Evolutionary conservation across 2,113 vertebrate genomes (phyloP), one percentile per base, ranked within the genome.

Genomic region (Pseudorhombus dupliciocellatus): DNA sequence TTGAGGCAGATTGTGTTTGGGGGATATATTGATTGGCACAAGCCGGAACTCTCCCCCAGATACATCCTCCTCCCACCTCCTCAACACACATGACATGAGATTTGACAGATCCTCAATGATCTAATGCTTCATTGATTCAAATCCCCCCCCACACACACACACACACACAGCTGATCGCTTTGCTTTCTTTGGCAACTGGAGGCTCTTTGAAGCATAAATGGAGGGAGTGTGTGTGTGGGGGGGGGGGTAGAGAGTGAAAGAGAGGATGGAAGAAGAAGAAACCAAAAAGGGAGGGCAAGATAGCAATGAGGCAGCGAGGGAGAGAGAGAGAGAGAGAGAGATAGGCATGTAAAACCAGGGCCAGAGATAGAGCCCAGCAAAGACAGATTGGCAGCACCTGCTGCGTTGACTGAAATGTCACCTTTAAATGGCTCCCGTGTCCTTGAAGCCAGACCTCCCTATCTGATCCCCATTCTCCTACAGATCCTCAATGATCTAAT

Each of bases 361-460:
- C 72, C 53, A 58, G 22, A 75, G 70, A 81, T 77, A 30, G 77
- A 81, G 78, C 66, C n/a, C 52, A 12, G 76, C 63, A 70, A 73
- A 85, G 88, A 91, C 56, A 79, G 87, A 89, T 88, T 89, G 86
- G 85, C 85, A 76, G 85, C 82, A 79, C 88, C 84, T 88, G 88
- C 84, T 84, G 89, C 75, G 71, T 66, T 84, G 85, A 89, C 85
- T 88, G 76, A 90, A 90, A 88, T 85, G 84, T 89, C 87, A 89
- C 90, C 87, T 89, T 86, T 90, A 89, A 87, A 92, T 90, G 89
- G 87, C 74, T 90, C 80, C 75, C 66, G 86, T 69, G 73, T 85
- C 88, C 84, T 91, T 90, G 86, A 86, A 77, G 89, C 80, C 20
- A 65, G 86, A 89, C 79, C 83, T 80, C 70, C 75, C 63, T 89